These are phyloP conservation scores for Monodelphis domestica DNA, from an alignment of 2,797 vertebrate genomes.

Conservation along the genomic window DNA sequence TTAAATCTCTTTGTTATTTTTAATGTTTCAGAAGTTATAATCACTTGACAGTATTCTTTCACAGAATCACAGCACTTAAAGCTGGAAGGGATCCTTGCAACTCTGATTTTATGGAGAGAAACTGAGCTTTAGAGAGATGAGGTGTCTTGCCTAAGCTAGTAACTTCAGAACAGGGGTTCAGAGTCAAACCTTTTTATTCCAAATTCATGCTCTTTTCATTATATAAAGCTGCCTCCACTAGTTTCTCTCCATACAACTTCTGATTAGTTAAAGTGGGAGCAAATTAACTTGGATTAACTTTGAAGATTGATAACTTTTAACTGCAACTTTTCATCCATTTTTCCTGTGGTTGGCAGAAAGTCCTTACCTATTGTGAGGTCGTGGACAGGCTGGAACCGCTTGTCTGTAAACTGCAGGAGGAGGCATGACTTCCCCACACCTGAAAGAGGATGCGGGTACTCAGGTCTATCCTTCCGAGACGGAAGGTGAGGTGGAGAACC, in stretches of 20 bases:
- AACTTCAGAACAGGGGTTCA: not conserved
- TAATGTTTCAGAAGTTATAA: not conserved
- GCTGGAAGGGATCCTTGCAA: not conserved
- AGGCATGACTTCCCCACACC: slow-evolving; percentile 85
- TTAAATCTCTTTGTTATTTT: not conserved
- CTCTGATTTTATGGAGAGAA: not conserved
- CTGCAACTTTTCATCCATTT: slow-evolving; percentile 1
- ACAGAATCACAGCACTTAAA: not conserved
- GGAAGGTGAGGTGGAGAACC: not conserved
- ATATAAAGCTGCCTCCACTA: not conserved
- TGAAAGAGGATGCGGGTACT: slow-evolving; percentile 20
- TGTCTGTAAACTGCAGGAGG: slow-evolving; percentile 83
- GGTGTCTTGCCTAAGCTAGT: not conserved
- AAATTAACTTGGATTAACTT: slow-evolving; percentile 7
- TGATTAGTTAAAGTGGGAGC: not conserved
- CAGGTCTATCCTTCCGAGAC: not conserved
- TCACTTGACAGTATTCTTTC: not conserved
- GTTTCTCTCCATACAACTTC: slow-evolving; percentile 37
- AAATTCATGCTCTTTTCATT: not conserved
- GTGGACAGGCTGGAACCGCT: slow-evolving; percentile 83
- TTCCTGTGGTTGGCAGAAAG: not conserved
- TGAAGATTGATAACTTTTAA: not conserved
- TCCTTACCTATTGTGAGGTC: slow-evolving; percentile 84
- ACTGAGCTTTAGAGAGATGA: not conserved
- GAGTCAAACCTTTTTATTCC: not conserved